Conservation (phyloP, 1,140 invertebrate genomes). For the Plectus sambesii region DNA sequence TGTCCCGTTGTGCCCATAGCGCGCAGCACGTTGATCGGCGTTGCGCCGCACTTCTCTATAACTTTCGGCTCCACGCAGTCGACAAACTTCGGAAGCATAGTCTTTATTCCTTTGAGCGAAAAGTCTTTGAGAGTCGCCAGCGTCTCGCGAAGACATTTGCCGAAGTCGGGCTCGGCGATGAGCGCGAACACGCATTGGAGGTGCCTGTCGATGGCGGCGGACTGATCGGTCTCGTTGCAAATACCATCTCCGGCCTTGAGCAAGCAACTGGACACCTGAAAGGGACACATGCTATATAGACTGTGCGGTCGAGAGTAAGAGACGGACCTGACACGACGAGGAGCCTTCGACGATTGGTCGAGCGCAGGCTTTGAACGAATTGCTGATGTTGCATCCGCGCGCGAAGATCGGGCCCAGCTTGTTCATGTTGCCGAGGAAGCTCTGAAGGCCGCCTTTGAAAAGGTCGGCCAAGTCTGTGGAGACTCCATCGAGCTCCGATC, state of each 20-base stretch:
- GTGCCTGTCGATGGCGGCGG: slow-evolving; percentile 36
- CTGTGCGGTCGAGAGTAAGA: no score
- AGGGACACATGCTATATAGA: no score
- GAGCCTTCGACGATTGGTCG: slow-evolving; percentile 12
- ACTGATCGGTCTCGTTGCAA: slow-evolving; percentile 36
- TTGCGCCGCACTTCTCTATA: slow-evolving; percentile 28
- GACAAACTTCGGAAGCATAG: slow-evolving; percentile 40
- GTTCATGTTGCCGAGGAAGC: slow-evolving; percentile 41
- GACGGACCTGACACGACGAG: slow-evolving; percentile 30
- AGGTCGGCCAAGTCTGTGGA: slow-evolving; percentile 30
- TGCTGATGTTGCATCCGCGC: slow-evolving; percentile 35
- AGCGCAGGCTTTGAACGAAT: slow-evolving; percentile 28
- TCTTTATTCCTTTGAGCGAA: slow-evolving; percentile 25
- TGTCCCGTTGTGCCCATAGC: slow-evolving; percentile 37
- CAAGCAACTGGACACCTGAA: slow-evolving; percentile 41
- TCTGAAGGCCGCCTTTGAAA: slow-evolving; percentile 39
- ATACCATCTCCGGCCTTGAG: slow-evolving; percentile 35
- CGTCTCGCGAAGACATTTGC: slow-evolving; percentile 37
- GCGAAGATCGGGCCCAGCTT: slow-evolving; percentile 41
- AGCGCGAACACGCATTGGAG: slow-evolving; percentile 38
- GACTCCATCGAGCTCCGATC: slow-evolving; percentile 36
- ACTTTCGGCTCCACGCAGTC: slow-evolving; percentile 40
- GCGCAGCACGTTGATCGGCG: slow-evolving; percentile 32
- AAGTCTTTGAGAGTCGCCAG: slow-evolving; percentile 39
- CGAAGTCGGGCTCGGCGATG: slow-evolving; percentile 38